These are phyloP conservation scores for Xylota segnis DNA, from an alignment of 2,888 invertebrate genomes.

Conservation along the genomic window DNA sequence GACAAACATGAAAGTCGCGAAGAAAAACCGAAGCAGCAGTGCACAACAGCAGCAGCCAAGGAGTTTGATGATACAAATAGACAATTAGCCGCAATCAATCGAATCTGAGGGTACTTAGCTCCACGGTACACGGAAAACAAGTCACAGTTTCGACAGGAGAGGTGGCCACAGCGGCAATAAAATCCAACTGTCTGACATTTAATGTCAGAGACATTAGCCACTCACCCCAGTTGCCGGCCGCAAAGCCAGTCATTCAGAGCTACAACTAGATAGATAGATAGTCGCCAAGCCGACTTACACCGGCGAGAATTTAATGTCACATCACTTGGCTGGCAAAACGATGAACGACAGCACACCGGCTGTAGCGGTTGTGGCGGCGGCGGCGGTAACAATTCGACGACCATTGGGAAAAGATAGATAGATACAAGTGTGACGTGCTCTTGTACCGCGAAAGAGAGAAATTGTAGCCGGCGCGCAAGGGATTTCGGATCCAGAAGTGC, in stretches of 20 bases:
- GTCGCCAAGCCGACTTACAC: slow-evolving; percentile 51
- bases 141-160: slow-evolving; percentile 76
- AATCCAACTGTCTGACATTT: slow-evolving; percentile 76
- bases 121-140: slow-evolving; percentile 73
- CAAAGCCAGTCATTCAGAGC: slow-evolving; percentile 30
- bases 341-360: slow-evolving; percentile 40
- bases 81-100: slow-evolving; percentile 77
- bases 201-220: slow-evolving; percentile 76
- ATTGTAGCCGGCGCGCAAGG: slow-evolving; percentile 22
- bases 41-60: slow-evolving; percentile 35
- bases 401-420: slow-evolving; percentile 60
- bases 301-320: slow-evolving; percentile 76
- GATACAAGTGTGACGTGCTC: slow-evolving; percentile 70
- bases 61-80: slow-evolving; percentile 75
- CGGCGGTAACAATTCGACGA: slow-evolving; percentile 43
- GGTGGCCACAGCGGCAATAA: slow-evolving; percentile 76
- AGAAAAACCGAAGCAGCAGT: slow-evolving; percentile 36
- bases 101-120: slow-evolving; percentile 76
- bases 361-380: not conserved
- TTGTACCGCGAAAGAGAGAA: slow-evolving; percentile 33
- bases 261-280: slow-evolving; percentile 45
- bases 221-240: slow-evolving; percentile 59
- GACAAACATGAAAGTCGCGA: slow-evolving; percentile 55
- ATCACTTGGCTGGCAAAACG: slow-evolving; percentile 65
- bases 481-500: slow-evolving; percentile 51